Percentiles rank a stretch among this genome's conserved stretches.
phyloP scores from a whole-genome alignment of 2,888 invertebrate genomes.

The Alentia gelatinosa region DNA sequence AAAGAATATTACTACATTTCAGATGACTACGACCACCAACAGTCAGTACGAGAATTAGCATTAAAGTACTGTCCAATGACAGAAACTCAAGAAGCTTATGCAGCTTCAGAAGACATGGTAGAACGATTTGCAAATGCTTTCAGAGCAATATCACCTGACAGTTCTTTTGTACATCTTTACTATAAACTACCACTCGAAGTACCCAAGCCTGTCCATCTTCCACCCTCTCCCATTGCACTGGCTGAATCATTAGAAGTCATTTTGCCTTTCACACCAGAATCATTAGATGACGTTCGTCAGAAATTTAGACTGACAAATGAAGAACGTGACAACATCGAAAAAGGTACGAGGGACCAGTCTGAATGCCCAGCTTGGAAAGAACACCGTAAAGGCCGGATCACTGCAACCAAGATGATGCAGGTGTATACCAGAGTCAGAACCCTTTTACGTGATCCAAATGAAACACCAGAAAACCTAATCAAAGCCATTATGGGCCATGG shows the following conservation, averaged over 20 bases:
- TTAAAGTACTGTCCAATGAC: neutral
- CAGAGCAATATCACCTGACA: neutral
- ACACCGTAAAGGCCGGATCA: neutral
- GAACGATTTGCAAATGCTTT: neutral
- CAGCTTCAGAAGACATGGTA: neutral
- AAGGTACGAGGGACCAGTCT: neutral
- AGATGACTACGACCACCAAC: neutral
- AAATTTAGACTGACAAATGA: neutral
- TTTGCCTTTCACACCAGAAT: neutral
- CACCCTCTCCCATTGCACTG: neutral
- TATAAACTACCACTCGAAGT: neutral
- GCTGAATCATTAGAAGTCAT: neutral
- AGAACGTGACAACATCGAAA: neutral
- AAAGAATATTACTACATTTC: no score
- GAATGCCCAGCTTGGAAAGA: neutral
- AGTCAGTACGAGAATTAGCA: neutral
- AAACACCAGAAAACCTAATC: neutral
- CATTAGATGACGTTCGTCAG: neutral
- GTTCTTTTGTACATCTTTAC: neutral
- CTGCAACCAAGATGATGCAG: neutral
- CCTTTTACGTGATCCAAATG: neutral
- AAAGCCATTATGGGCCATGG: neutral
- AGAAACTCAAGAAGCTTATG: neutral
- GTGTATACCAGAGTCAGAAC: neutral
- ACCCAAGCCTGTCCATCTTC: neutral